Percentiles rank a stretch among this genome's conserved stretches.
These are phyloP conservation scores for Lophochroa leadbeateri DNA, from an alignment of 2,113 vertebrate species.

Conservation along the genomic window DNA sequence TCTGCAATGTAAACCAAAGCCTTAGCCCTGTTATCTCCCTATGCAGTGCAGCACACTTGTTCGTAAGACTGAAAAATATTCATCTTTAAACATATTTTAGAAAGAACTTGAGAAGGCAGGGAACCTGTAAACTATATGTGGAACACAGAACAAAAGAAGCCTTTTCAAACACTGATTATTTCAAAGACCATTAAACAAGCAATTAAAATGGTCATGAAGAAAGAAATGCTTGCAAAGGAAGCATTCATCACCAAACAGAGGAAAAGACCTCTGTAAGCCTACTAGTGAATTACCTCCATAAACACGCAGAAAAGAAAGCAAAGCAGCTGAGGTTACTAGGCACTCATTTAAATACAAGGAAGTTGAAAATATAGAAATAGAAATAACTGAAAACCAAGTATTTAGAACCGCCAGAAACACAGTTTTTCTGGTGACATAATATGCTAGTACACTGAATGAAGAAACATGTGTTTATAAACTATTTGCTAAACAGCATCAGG, in stretches of 20 bases:
- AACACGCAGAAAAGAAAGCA: neutral
- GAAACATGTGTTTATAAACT: neutral
- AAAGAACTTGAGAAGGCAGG: neutral
- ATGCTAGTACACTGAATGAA: neutral
- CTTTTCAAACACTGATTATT: neutral
- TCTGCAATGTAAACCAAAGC: neutral
- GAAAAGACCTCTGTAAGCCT: neutral
- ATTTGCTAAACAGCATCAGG: neutral
- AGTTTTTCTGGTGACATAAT: neutral
- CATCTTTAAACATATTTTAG: neutral
- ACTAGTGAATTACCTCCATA: neutral
- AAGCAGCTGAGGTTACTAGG: neutral
- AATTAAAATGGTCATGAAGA: neutral
- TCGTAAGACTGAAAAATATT: neutral
- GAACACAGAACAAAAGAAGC: neutral
- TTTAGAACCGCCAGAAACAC: neutral
- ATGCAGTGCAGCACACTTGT: neutral
- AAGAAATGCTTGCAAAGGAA: neutral
- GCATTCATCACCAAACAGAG: neutral
- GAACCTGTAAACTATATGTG: neutral
- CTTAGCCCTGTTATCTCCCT: neutral
- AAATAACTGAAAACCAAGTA: neutral
- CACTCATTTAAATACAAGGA: neutral
- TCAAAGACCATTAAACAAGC: neutral
- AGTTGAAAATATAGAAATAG: neutral